Conservation (phyloP, 2,113 vertebrate genomes). For the Mesitornis unicolor region DNA sequence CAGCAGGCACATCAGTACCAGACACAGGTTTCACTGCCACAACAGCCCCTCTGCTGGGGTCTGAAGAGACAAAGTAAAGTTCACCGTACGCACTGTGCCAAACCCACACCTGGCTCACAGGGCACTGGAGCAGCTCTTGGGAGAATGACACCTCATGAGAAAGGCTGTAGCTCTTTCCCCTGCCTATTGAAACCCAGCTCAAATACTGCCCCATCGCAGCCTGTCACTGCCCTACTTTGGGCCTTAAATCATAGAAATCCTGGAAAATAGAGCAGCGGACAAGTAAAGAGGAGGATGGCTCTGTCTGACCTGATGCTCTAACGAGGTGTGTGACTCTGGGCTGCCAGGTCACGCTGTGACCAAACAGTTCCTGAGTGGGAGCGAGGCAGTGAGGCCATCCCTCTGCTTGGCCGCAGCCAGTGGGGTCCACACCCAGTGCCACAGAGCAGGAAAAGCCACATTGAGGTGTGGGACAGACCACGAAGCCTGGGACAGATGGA, state of each 20-base stretch:
- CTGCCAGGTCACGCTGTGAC: neutral
- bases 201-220: neutral
- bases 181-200: neutral
- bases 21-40: neutral
- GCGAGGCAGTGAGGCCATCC: neutral
- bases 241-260: neutral
- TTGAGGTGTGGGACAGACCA: neutral
- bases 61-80: neutral
- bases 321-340: neutral
- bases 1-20: neutral
- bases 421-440: neutral
- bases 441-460: neutral
- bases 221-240: neutral
- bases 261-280: neutral
- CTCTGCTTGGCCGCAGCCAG: rapidly evolving
- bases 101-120: neutral
- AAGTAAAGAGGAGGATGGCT: neutral
- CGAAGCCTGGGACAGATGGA: too few relatives aligned
- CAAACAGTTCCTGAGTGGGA: neutral
- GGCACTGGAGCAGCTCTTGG: neutral
- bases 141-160: neutral
- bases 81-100: rapidly evolving
- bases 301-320: neutral
- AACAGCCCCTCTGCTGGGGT: neutral
- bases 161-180: neutral